A percentile compares a stretch with the other conserved stretches of the same genome.
Evolutionary conservation across 2,888 invertebrate genomes (phyloP).

Genomic region (Dione vanillae): DNA sequence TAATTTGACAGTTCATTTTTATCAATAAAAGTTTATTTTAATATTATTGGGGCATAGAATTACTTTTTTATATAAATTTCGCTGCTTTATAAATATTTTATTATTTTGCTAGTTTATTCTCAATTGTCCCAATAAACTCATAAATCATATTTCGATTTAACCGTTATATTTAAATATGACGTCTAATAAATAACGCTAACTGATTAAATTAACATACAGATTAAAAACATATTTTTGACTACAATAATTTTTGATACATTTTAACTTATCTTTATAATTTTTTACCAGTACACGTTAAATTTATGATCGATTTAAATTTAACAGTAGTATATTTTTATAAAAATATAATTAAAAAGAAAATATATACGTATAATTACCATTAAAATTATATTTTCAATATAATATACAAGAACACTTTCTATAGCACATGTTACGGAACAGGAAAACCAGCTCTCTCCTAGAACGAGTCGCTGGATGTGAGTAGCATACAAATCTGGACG

Average conservation of each 20-base stretch:
- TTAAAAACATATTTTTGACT: background rate
- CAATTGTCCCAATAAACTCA: background rate
- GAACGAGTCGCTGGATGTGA: constrained; percentile 58
- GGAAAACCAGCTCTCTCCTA: constrained; percentile 74
- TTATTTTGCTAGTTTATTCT: background rate
- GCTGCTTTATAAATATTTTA: background rate
- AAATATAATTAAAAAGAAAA: background rate
- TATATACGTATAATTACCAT: background rate
- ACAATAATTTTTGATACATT: background rate
- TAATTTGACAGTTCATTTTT: background rate
- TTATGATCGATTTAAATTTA: too few relatives aligned
- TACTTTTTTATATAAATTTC: too few relatives aligned
- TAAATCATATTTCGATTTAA: constrained; percentile 4
- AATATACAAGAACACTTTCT: constrained; percentile 55
- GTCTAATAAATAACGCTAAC: background rate
- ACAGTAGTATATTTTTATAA: background rate
- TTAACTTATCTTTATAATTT: background rate
- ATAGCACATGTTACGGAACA: constrained; percentile 60
- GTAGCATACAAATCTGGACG: constrained; percentile 66
- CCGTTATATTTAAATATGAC: constrained; percentile 8
- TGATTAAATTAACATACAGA: background rate
- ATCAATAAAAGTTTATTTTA: background rate
- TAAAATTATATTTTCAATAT: constrained; percentile 7
- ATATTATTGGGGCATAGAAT: background rate
- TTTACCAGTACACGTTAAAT: background rate